phyloP scores from a whole-genome alignment of 2,888 invertebrate genomes.

The Himalopsyche kuldschensis region DNA sequence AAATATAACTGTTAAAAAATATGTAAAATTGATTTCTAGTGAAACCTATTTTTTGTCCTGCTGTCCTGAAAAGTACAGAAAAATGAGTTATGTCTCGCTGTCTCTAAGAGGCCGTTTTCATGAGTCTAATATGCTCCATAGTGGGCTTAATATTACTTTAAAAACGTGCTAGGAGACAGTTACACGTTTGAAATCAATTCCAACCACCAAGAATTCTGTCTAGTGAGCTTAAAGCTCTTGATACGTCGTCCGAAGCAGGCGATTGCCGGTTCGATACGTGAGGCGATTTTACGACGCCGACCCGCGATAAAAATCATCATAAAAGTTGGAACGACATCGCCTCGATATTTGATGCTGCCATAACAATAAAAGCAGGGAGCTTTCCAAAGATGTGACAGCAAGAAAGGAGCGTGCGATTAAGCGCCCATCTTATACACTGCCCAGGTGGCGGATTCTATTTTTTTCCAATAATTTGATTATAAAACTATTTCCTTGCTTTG shows the following conservation, averaged over 20 bases:
- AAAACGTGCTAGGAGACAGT: too few species aligned
- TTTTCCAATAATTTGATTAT: not conserved
- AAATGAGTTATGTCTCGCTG: too few species aligned
- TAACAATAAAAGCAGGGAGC: slow-evolving; percentile 37
- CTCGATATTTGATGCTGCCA: slow-evolving; percentile 39
- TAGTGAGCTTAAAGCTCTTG: not conserved
- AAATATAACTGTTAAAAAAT: too few species aligned
- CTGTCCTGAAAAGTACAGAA: too few species aligned
- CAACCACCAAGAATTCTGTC: not conserved
- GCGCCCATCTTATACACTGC: not conserved
- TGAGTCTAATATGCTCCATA: too few species aligned
- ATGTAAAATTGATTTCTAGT: too few species aligned
- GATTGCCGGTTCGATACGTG: slow-evolving; percentile 13
- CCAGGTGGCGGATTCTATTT: not conserved
- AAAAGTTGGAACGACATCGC: slow-evolving; percentile 37
- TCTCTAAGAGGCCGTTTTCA: too few species aligned
- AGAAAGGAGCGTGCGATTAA: not conserved
- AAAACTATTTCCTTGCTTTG: not conserved
- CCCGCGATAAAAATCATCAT: slow-evolving; percentile 40
- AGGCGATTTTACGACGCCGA: slow-evolving; percentile 35
- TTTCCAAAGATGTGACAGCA: not conserved
- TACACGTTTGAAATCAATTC: too few species aligned
- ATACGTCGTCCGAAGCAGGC: not conserved
- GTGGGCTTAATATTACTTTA: too few species aligned
- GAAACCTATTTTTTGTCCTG: too few species aligned